These are phyloP conservation scores for Hexactinellida sp. DNA, from an alignment of 37 sponge, comb jelly and placozoan species.

Conservation along the genomic window DNA sequence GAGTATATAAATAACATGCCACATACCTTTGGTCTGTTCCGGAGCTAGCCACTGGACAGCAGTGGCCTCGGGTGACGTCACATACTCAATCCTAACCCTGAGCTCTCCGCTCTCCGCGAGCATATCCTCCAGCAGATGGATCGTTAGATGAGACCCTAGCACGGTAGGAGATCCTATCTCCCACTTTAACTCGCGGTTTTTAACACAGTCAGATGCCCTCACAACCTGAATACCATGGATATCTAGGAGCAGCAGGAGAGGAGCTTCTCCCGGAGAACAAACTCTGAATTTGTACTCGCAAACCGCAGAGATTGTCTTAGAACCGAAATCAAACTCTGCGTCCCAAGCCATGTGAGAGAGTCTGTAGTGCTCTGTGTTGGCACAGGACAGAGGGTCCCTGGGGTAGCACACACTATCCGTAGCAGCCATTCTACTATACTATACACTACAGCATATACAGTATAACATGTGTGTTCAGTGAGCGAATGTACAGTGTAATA, in stretches of 20 bases:
- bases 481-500: too few relatives aligned
- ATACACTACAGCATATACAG: background rate
- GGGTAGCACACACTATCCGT: background rate
- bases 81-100: constrained; percentile 33
- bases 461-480: too few relatives aligned
- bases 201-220: background rate
- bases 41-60: constrained; percentile 84
- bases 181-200: background rate
- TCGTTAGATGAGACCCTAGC: background rate
- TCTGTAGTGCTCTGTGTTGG: background rate
- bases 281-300: background rate
- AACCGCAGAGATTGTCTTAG: background rate
- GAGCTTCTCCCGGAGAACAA: background rate
- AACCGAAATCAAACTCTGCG: background rate
- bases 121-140: background rate
- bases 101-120: background rate
- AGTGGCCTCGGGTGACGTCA: constrained; percentile 36
- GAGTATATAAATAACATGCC: too few relatives aligned
- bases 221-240: background rate
- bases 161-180: background rate
- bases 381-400: background rate
- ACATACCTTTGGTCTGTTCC: constrained; percentile 48
- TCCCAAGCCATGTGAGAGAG: background rate
- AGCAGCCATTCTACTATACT: background rate
- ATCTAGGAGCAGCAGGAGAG: background rate